Conservation (phyloP, 2,797 vertebrate genomes). For the Anniella stebbinsi region DNA sequence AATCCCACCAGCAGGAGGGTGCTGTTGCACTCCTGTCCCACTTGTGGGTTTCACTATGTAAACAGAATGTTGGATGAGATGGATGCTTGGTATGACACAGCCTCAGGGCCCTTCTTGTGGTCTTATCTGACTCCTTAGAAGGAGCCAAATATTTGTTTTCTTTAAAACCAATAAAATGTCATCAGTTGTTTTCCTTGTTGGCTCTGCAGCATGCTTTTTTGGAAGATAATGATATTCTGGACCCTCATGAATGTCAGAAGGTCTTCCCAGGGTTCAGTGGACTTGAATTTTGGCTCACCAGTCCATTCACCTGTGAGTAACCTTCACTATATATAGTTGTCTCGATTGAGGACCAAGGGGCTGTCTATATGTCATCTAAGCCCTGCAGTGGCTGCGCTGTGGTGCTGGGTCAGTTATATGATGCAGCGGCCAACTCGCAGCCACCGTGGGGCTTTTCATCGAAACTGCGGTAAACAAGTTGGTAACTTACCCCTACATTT, state of each 20-base stretch:
- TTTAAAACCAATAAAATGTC: not conserved
- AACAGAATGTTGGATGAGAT: too few species aligned
- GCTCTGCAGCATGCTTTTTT: constrained; percentile 61
- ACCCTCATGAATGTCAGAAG: constrained; percentile 61
- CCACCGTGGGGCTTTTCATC: too few species aligned
- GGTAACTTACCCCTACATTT: too few species aligned
- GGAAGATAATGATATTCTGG: constrained; percentile 37
- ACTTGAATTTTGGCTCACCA: constrained; percentile 33
- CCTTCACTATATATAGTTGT: fast-evolving
- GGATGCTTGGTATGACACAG: too few species aligned
- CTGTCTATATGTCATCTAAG: too few species aligned
- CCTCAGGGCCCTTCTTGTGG: too few species aligned
- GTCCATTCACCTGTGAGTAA: constrained; percentile 73
- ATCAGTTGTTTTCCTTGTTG: constrained; percentile 67
- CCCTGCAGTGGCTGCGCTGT: too few species aligned
- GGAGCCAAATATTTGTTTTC: not conserved
- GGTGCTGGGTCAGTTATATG: too few species aligned
- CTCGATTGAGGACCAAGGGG: not conserved
- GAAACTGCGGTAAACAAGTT: too few species aligned
- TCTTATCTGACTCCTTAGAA: not conserved
- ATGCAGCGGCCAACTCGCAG: too few species aligned
- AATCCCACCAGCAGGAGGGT: not conserved
- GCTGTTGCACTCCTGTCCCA: not conserved
- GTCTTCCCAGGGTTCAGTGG: constrained; percentile 53
- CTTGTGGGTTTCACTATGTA: too few species aligned